Conservation (phyloP, 2,888 invertebrate species). For the Chalcosyrphus nemorum region DNA sequence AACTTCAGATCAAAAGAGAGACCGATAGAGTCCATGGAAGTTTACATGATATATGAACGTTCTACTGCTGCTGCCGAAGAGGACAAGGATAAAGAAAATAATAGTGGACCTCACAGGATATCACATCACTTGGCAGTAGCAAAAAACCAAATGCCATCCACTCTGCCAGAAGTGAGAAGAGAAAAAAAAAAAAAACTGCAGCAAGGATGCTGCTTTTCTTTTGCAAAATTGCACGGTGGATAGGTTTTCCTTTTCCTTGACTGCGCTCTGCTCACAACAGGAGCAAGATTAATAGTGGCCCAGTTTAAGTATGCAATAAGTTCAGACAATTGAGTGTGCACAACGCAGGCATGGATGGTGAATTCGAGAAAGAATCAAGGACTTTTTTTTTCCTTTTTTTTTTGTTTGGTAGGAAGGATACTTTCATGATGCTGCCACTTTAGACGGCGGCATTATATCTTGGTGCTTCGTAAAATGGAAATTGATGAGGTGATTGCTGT, state of each 20-base stretch:
- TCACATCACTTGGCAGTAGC: conserved; percentile 27
- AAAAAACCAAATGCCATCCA: too few relatives aligned
- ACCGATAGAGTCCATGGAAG: conserved; percentile 15
- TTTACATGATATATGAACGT: conserved; percentile 29
- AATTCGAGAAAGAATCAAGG: conserved; percentile 55
- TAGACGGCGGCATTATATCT: conserved; percentile 29
- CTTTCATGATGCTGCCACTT: conserved; percentile 33
- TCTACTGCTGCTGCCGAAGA: neutral
- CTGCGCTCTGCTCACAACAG: conserved; percentile 44
- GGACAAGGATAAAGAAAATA: conserved; percentile 25
- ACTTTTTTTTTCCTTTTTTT: neutral
- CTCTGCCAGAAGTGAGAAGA: neutral
- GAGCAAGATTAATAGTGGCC: conserved; percentile 65
- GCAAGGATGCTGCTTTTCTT: neutral
- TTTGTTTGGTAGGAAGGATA: neutral
- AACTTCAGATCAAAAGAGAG: too few relatives aligned
- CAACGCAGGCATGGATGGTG: conserved; percentile 19
- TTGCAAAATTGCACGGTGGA: neutral
- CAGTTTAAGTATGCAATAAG: conserved; percentile 68
- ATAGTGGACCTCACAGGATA: conserved; percentile 19
- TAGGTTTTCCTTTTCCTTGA: conserved; percentile 12
- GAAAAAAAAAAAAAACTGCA: neutral
- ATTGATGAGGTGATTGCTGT: conserved; percentile 43
- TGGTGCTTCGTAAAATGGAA: conserved; percentile 41
- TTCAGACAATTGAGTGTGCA: conserved; percentile 66